These are phyloP conservation scores for Synanthedon formicaeformis DNA, from an alignment of 2,888 invertebrate genomes.

Conservation along the genomic window DNA sequence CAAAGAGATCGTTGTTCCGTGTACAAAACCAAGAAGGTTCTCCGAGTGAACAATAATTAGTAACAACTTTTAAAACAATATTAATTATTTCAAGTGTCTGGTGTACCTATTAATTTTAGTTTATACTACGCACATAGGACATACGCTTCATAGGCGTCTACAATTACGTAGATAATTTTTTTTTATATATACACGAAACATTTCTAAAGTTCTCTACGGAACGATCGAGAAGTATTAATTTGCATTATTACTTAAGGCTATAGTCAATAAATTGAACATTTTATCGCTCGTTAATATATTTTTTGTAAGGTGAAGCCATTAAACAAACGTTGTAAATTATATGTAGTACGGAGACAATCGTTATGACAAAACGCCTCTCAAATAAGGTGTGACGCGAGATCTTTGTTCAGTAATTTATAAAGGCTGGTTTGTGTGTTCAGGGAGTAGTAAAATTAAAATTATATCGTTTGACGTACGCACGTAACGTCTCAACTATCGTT, in stretches of 20 bases:
- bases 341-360: slow-evolving; percentile 27
- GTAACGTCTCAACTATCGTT: slow-evolving; percentile 11
- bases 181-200: too few relatives aligned
- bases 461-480: slow-evolving; percentile 19
- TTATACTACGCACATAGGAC: too few relatives aligned
- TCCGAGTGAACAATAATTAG: too few relatives aligned
- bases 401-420: slow-evolving; percentile 62
- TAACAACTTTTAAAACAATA: too few relatives aligned
- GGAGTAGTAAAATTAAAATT: slow-evolving; percentile 62
- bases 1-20: too few relatives aligned
- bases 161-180: too few relatives aligned
- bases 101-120: too few relatives aligned
- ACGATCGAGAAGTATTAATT: slow-evolving; percentile 1
- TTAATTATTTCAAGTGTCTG: too few relatives aligned
- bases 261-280: slow-evolving; percentile 21
- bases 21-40: too few relatives aligned
- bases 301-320: slow-evolving; percentile 9
- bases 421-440: slow-evolving; percentile 44
- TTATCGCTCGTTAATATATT: neutral
- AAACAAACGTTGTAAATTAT: slow-evolving; percentile 25
- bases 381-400: slow-evolving; percentile 58
- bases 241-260: slow-evolving; percentile 14
- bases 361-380: slow-evolving; percentile 49
- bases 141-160: too few relatives aligned
- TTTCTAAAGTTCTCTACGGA: too few relatives aligned